Evolutionary conservation across 2,797 vertebrate species (phyloP).

Genomic region (Galago senegalensis): DNA sequence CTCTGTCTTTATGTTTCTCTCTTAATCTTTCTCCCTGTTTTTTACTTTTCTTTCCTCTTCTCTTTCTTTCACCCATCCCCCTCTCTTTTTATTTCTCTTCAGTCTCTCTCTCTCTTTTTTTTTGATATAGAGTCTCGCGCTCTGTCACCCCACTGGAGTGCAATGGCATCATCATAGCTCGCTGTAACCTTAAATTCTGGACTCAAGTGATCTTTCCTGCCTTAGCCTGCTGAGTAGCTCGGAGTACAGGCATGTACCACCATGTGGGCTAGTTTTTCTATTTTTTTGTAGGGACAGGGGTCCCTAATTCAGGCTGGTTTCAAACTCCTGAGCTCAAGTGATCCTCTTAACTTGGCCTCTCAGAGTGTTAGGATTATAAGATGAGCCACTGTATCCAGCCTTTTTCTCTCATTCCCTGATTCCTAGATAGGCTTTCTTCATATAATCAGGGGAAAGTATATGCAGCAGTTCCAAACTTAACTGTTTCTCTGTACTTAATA

Average conservation of each 20-base stretch:
- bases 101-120: background rate
- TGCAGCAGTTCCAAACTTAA: background rate
- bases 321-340: background rate
- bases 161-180: background rate
- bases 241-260: background rate
- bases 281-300: background rate
- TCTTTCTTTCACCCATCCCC: background rate
- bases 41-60: background rate
- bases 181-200: background rate
- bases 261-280: background rate
- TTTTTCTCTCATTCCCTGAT: background rate
- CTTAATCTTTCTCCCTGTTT: background rate
- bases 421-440: background rate
- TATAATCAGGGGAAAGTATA: background rate
- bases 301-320: background rate
- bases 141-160: background rate
- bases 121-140: background rate
- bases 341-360: too few species aligned
- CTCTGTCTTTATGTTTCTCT: background rate
- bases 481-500: background rate
- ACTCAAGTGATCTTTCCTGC: background rate
- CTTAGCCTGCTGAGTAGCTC: background rate
- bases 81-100: conserved; percentile 4
- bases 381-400: background rate
- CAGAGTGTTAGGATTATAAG: background rate